phyloP scores from a whole-genome alignment of 2,113 vertebrate genomes.

The Calyptomena viridis region DNA sequence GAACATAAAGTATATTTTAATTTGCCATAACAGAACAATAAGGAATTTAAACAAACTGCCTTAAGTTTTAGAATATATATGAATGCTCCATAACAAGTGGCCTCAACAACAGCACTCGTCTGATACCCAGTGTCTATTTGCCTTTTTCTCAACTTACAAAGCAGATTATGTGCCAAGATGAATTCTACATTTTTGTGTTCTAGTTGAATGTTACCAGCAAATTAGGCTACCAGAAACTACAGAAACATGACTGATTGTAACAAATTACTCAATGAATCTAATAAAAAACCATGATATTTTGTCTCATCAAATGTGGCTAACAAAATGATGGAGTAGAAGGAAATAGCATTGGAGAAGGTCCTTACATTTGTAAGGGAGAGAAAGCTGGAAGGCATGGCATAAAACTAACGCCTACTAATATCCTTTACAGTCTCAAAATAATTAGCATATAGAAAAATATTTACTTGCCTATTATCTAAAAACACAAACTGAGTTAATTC shows the following conservation, averaged over 20 bases:
- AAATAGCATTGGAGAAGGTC: background rate
- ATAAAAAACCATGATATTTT: background rate
- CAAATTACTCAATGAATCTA: background rate
- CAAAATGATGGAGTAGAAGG: background rate
- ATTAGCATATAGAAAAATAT: background rate
- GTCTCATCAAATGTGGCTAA: background rate
- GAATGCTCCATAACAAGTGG: background rate
- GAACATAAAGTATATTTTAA: background rate
- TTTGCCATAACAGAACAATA: background rate
- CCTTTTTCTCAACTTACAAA: background rate
- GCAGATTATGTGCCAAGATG: background rate
- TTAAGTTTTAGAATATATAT: background rate
- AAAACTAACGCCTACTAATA: background rate
- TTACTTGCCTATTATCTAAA: constrained; percentile 70
- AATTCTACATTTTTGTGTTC: background rate
- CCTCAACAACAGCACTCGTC: background rate
- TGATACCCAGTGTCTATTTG: constrained; percentile 32
- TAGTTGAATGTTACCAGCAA: background rate
- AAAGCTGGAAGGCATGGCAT: background rate
- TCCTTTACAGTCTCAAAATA: background rate
- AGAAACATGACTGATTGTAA: background rate
- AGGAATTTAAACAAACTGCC: background rate
- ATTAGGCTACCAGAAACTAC: background rate
- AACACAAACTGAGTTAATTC: constrained; percentile 77
- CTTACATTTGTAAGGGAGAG: background rate